Evolutionary conservation across 2,888 invertebrate species (phyloP), one percentile per base, ranked within the genome.

Genomic region (Polietes domitor): DNA sequence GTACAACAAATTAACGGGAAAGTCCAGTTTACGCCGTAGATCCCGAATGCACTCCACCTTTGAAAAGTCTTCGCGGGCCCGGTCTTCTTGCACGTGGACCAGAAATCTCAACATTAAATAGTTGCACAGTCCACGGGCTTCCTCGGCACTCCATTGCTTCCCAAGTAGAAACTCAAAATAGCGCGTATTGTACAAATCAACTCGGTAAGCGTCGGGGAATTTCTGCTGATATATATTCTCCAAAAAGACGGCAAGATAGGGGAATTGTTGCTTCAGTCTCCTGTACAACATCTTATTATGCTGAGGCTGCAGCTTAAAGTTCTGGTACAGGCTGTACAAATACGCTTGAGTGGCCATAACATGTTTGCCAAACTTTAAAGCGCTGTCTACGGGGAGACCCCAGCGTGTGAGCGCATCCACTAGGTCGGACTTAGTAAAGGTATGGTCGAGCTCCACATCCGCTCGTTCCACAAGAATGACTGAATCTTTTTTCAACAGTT

Each of bases 41-140:
- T 32, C 32, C 32, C 9, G 4, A 6, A 32, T 32, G 32, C 32
- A 32, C 4, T 32, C 32, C 32, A 32, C 4, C 9, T 32, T 32
- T 9, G 32, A 6, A 32, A 32, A 32, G 32, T 32, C 32, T 32
- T 32, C 9, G 32, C n/a, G n/a, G n/a, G 32, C 32, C 4, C 5
- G 9, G 9, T 32, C 9, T 32, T 32, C 5, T 9, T 32, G 32
- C 9, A 32, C 4, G 9, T 32, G 32, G 1, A 50, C 87, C 83
- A 68, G 6, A 0, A 88, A 7, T 91, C 89, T n/a, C 88, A 88
- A 0, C 89, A 91, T 91, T n/a, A 91, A 82, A 47, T 91, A 91
- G 81, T 86, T 89, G 47, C 88, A 89, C 0, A 89, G 19, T 0
- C 47, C 7, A 0, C 5, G 26, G 0, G 71, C 75, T 41, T 72